Evolutionary conservation across 2,888 invertebrate genomes (phyloP).

Genomic region (Neria commutata): DNA sequence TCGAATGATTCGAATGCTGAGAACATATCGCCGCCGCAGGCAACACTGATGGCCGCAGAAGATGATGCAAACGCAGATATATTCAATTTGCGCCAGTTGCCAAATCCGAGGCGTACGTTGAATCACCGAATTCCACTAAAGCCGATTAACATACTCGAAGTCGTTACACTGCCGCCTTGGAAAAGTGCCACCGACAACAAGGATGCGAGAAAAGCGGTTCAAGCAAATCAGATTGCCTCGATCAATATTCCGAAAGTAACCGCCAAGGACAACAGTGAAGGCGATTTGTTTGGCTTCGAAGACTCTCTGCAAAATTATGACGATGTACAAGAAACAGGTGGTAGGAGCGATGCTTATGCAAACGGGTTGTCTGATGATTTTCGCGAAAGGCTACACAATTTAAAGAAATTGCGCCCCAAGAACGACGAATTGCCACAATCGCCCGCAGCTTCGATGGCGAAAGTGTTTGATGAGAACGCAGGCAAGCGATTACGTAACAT

Average conservation of each 20-base stretch:
- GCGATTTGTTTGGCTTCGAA: conserved; percentile 51
- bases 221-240: neutral
- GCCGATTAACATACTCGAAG: conserved; percentile 53
- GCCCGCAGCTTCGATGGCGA: conserved; percentile 13
- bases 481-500: conserved; percentile 41
- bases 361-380: too few species aligned
- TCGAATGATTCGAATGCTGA: conserved; percentile 53
- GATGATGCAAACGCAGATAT: conserved; percentile 32
- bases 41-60: conserved; percentile 1
- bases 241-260: neutral
- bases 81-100: conserved; percentile 37
- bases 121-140: conserved; percentile 51
- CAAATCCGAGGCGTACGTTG: conserved; percentile 45
- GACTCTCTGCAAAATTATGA: conserved; percentile 39
- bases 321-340: conserved; percentile 7
- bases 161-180: conserved; percentile 48
- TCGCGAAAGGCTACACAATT: conserved; percentile 40
- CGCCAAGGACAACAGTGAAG: neutral
- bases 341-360: conserved; percentile 16
- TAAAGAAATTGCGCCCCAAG: conserved; percentile 42
- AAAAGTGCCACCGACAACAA: conserved; percentile 31
- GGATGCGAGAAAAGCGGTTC: conserved; percentile 15
- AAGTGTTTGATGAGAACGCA: conserved; percentile 34
- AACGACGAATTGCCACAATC: conserved; percentile 31
- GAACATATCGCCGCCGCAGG: conserved; percentile 45